Evolutionary conservation across 1,140 invertebrate species (phyloP), one percentile per base, ranked within the genome.

Genomic region (Phymorhynchus buccinoides): DNA sequence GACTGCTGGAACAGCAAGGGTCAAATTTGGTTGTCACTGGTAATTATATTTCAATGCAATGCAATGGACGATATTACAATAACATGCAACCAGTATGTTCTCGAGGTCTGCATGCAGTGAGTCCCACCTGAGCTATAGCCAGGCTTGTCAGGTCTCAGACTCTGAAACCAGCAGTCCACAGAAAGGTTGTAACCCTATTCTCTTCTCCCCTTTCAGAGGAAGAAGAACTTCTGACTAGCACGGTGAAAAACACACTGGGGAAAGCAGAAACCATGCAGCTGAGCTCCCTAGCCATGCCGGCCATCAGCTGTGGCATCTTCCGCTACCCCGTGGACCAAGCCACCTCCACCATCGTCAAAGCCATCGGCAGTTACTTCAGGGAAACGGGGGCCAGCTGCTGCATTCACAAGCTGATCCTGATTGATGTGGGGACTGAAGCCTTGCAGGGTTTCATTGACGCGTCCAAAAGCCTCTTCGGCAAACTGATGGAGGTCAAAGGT

Each of bases 291-390:
- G 84, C 84, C 56, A 56, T 84, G 37, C 84, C 84, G 22, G 73
- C 84, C 37, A 80, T 84, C 37, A 79, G 73, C 77, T 79, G 73
- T 79, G 84, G 84, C 12, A 79, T 84, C 37, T 84, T 84, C 75
- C 71, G 77, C 75, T 84, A 62, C 41, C 84, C 84, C n/a, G 73
- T 84, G 3, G 48, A 84, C n/a, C 7, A n/a, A 22, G 84, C 84
- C 27, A 84, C 84, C 39, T 9, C 41, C n/a, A 79, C 52, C 44
- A 84, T 84, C 41, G 52, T 84, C 16, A 30, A 42, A 66, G 6
- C 44, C 30, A 66, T 84, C 30, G 77, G 32, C 37, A 0, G 42
- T 14, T 79, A 39, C 41, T 68, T 79, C 52, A 52, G 14, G 22
- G 62, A 68, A 22, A 14, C 14, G 3, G 41, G 39, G 27, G 6